Base-by-base conservation (phyloP, 2,797 vertebrate genomes). In the Chiroxiphia lanceolata region DNA sequence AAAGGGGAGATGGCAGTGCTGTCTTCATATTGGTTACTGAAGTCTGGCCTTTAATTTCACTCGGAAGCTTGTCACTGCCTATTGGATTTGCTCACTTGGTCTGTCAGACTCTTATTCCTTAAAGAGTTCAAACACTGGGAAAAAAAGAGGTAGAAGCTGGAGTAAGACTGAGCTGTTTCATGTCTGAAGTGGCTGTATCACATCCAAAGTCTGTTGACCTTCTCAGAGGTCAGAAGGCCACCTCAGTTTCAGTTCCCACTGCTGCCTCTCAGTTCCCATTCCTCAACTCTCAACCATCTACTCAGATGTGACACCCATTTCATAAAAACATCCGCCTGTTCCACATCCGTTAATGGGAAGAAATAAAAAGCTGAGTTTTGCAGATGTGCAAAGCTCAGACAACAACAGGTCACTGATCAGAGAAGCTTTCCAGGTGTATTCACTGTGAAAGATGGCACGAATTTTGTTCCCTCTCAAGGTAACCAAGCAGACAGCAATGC, bases 1-100 rank as follows among this genome's bases (percentile, higher is more conserved):
- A 70, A 77, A 36, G 13, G 33, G 33, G 34, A 76, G 54, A 56
- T 0, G 1, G n/a, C 2, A 6, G 15, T 0, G 0, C 27, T 57
- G 38, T 70, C 44, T 45, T 70, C 29, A 40, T 2, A 20, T 0
- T 23, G 38, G 44, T 64, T 53, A 68, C 19, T 74, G 44, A 93
- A 77, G 11, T 22, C 51, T 48, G 53, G 75, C 15, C 67, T 89
- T 76, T n/a, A 48, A 11, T 60, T 79, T 69, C 51, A 56, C 33
- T 67, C 54, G 3, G 21, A 54, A 91, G 36, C 25, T 51, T 0
- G 0, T 69, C 48, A 56, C n/a, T 44, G 22, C 8, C 7, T 44
- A 3, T 14, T 1, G 0, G 7, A 10, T 77, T 79, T 61, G 26
- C 31, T 53, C 60, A 50, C 17, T 40, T 50, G 13, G 10, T 44